Conservation (phyloP, 2,797 vertebrate genomes). For the Sciaenops ocellatus region DNA sequence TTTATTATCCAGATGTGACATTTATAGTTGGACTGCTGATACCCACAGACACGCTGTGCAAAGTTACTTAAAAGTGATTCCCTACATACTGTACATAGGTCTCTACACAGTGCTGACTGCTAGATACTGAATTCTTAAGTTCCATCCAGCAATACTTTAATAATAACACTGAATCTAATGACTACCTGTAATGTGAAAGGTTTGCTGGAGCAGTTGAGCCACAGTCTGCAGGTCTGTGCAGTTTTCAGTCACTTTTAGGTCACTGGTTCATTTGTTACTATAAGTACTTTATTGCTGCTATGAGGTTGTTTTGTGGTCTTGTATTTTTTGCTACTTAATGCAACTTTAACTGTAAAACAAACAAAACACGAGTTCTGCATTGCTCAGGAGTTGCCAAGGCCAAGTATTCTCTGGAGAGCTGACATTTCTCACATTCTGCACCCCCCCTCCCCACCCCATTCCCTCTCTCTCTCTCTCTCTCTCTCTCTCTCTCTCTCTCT, state of each 20-base stretch:
- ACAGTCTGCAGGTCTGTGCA: constrained; percentile 12
- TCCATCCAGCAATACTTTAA: constrained; percentile 4
- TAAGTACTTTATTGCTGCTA: constrained; percentile 15
- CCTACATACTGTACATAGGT: not conserved
- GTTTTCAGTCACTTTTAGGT: constrained; percentile 36
- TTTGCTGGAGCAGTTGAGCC: constrained; percentile 16
- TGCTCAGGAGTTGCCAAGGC: constrained; percentile 51
- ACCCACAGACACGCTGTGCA: not conserved
- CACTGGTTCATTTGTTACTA: constrained; percentile 34
- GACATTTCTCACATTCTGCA: constrained; percentile 62
- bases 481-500: constrained; percentile 21
- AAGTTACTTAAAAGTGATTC: not conserved
- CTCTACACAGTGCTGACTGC: not conserved
- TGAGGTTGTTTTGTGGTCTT: constrained; percentile 20
- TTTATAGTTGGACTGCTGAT: not conserved
- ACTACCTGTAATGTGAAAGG: constrained; percentile 10
- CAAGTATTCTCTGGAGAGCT: constrained; percentile 51
- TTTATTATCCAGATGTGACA: not conserved
- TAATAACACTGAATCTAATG: constrained; percentile 5
- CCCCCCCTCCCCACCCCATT: too few relatives aligned
- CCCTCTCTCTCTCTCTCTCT: constrained; percentile 10
- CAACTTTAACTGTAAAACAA: constrained; percentile 38
- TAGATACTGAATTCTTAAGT: not conserved
- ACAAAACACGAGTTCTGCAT: constrained; percentile 38
- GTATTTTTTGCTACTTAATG: constrained; percentile 43